Evolutionary conservation across 2,797 vertebrate species (phyloP).

Genomic region (Hipposideros larvatus): DNA sequence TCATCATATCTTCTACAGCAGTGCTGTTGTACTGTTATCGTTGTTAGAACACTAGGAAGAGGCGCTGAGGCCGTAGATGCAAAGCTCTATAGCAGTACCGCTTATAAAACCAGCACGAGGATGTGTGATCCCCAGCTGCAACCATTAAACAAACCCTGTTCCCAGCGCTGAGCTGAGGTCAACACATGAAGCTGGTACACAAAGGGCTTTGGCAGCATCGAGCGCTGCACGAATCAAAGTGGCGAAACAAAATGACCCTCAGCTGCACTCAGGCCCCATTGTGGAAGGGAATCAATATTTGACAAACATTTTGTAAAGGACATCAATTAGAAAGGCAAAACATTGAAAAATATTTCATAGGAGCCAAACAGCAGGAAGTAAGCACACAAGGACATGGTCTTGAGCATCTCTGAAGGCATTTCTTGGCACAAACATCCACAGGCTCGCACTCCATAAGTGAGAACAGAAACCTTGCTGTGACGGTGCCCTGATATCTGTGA

Average conservation of each 20-base stretch:
- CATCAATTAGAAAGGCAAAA: conserved; percentile 78
- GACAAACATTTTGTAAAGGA: conserved; percentile 78
- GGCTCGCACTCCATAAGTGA: not conserved
- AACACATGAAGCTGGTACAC: conserved; percentile 52
- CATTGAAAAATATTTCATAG: conserved; percentile 68
- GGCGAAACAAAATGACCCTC: conserved; percentile 70
- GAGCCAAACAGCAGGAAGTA: conserved; percentile 31
- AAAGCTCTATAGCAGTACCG: not conserved
- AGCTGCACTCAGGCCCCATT: conserved; percentile 74
- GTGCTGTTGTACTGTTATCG: not conserved
- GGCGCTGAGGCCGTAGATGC: conserved; percentile 1
- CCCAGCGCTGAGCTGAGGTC: conserved; percentile 56
- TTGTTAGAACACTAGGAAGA: conserved; percentile 24
- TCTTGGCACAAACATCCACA: not conserved
- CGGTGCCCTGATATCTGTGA: not conserved
- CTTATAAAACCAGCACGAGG: conserved; percentile 40
- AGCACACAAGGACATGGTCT: not conserved
- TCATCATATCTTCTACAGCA: conserved; percentile 47
- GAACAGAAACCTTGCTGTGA: not conserved
- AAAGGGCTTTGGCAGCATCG: conserved; percentile 68
- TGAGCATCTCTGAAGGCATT: not conserved
- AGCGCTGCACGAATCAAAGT: conserved; percentile 68
- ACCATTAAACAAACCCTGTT: conserved; percentile 46
- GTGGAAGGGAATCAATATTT: conserved; percentile 81
- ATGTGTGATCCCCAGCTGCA: conserved; percentile 69